Evolutionary conservation across 2,113 vertebrate species (phyloP).

Genomic region (Xenopus laevis): DNA sequence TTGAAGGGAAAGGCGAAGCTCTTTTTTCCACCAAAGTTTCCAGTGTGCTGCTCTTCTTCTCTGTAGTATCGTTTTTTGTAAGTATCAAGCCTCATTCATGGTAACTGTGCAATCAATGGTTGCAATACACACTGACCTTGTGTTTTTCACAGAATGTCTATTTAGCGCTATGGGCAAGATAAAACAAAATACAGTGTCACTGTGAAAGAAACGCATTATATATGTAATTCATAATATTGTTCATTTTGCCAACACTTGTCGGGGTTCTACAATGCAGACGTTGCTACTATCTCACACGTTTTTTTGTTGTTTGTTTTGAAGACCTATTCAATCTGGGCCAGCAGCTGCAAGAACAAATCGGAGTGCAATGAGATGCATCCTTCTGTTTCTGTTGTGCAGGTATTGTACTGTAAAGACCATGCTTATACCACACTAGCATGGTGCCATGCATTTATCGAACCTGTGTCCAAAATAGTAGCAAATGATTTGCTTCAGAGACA

Average conservation of each 20-base stretch:
- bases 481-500: too few relatives aligned
- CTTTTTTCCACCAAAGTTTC: slow-evolving; percentile 85
- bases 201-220: too few relatives aligned
- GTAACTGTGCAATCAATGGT: neutral
- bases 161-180: too few relatives aligned
- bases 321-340: slow-evolving; percentile 97
- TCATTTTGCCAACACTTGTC: too few relatives aligned
- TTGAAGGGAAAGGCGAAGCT: slow-evolving; percentile 86
- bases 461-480: too few relatives aligned
- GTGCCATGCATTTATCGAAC: too few relatives aligned
- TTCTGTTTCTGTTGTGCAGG: slow-evolving; percentile 91
- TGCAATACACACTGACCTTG: too few relatives aligned
- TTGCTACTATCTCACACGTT: too few relatives aligned
- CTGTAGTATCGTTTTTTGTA: slow-evolving; percentile 86
- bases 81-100: slow-evolving; percentile 49
- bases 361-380: slow-evolving; percentile 96
- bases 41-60: slow-evolving; percentile 84
- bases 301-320: slow-evolving; percentile 50
- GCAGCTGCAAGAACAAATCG: slow-evolving; percentile 92
- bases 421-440: neutral
- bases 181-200: too few relatives aligned
- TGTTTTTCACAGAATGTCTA: neutral
- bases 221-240: neutral
- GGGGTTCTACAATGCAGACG: too few relatives aligned
- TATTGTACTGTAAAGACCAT: slow-evolving; percentile 49